Conservation (phyloP, 1,140 invertebrate genomes). For the Drosophila dunni region DNA sequence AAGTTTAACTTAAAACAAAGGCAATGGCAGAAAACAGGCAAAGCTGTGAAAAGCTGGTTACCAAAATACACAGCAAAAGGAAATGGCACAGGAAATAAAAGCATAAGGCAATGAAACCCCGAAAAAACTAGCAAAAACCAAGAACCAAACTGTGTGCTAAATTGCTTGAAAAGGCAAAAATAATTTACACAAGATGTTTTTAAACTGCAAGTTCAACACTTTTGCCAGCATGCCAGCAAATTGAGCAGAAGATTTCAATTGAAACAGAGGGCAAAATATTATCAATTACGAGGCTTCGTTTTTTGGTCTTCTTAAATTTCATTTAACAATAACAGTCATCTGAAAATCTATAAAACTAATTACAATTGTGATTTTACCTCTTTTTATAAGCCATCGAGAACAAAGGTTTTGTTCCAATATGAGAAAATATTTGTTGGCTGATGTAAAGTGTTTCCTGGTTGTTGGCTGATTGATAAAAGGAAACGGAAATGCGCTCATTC, state of each 20-base stretch:
- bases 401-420: slow-evolving; percentile 2
- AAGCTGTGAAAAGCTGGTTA: slow-evolving; percentile 26
- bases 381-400: background rate
- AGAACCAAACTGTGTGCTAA: slow-evolving; percentile 53
- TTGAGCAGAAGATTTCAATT: slow-evolving; percentile 60
- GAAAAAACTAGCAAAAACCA: slow-evolving; percentile 20
- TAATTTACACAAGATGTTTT: slow-evolving; percentile 63
- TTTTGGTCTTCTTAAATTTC: background rate
- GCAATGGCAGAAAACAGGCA: slow-evolving; percentile 8
- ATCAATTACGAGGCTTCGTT: background rate
- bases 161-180: slow-evolving; percentile 63
- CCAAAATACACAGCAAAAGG: slow-evolving; percentile 43
- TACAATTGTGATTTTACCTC: background rate
- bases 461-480: slow-evolving; percentile 9
- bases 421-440: slow-evolving; percentile 1
- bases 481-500: slow-evolving; percentile 39
- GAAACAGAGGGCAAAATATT: background rate
- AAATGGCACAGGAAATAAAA: slow-evolving; percentile 64
- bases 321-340: background rate
- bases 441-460: slow-evolving; percentile 11
- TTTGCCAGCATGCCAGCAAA: slow-evolving; percentile 43
- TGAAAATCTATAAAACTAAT: slow-evolving; percentile 8
- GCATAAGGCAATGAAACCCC: slow-evolving; percentile 42
- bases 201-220: slow-evolving; percentile 17
- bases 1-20: slow-evolving; percentile 65